These are phyloP conservation scores for Thaumatotibia leucotreta DNA, from an alignment of 1,140 invertebrate species.

Conservation along the genomic window DNA sequence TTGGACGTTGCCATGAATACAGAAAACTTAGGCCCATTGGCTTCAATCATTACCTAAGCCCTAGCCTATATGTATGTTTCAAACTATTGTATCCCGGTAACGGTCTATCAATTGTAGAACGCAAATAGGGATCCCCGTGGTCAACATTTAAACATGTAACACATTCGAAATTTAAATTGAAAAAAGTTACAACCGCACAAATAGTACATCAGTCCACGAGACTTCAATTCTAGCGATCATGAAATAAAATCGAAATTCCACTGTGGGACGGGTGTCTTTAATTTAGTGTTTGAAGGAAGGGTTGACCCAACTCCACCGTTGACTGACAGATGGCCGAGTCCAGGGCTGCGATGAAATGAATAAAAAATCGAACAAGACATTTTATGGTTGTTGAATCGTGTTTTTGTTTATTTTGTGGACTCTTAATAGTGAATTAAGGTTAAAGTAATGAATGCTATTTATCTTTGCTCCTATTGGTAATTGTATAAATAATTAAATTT, in stretches of 20 bases:
- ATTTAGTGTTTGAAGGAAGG: constrained; percentile 8
- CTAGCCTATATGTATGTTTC: too few species aligned
- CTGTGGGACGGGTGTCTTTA: background rate
- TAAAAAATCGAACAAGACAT: background rate
- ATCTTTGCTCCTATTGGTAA: background rate
- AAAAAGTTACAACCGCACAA: background rate
- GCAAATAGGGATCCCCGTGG: background rate
- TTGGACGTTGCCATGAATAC: too few species aligned
- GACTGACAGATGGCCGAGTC: constrained; percentile 4
- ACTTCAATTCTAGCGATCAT: background rate
- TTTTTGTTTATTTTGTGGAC: constrained; percentile 4
- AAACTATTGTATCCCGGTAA: too few species aligned
- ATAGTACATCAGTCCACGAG: background rate
- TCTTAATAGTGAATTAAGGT: background rate
- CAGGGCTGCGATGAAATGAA: background rate
- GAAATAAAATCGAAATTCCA: background rate
- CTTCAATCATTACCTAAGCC: too few species aligned
- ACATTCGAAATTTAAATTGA: constrained; percentile 9
- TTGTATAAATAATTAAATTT: background rate
- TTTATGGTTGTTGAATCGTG: constrained; percentile 4
- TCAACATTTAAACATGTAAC: constrained; percentile 4
- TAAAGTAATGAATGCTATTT: background rate
- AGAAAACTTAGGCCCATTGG: too few species aligned
- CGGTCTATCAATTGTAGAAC: background rate
- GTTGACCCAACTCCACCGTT: constrained; percentile 7